These are phyloP conservation scores for Bucco capensis DNA, from an alignment of 2,113 vertebrate genomes.

Conservation along the genomic window DNA sequence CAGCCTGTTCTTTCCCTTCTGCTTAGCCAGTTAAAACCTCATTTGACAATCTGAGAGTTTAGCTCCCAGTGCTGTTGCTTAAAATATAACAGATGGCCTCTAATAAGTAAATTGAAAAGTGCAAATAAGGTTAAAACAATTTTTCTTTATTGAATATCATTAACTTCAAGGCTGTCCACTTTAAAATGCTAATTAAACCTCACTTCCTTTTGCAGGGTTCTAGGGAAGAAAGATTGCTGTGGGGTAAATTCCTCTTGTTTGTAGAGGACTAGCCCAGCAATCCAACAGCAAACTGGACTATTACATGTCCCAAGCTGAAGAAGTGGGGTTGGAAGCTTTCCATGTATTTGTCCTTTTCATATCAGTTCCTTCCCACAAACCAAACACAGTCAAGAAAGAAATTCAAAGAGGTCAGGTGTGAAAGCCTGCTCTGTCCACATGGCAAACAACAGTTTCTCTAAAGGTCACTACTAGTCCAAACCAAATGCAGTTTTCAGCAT, in stretches of 20 bases:
- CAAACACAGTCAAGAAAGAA: neutral
- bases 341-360: neutral
- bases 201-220: slow-evolving; percentile 53
- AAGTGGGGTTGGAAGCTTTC: slow-evolving; percentile 11
- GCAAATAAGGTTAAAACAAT: slow-evolving; percentile 76
- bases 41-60: slow-evolving; percentile 57
- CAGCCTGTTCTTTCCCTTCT: slow-evolving; percentile 42
- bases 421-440: neutral
- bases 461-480: neutral
- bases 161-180: slow-evolving; percentile 73
- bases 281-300: neutral
- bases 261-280: slow-evolving; percentile 38
- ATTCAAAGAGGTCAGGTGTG: neutral
- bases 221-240: slow-evolving; percentile 45
- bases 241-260: slow-evolving; percentile 56
- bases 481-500: neutral
- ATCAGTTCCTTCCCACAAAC: neutral
- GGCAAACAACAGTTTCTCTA: neutral
- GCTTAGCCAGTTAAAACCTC: slow-evolving; percentile 59
- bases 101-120: slow-evolving; percentile 77
- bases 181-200: slow-evolving; percentile 73
- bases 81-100: slow-evolving; percentile 74
- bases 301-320: neutral
- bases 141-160: slow-evolving; percentile 76
- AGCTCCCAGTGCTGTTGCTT: slow-evolving; percentile 60